Percentiles rank a stretch among this genome's conserved stretches.
phyloP scores from a whole-genome alignment of 1,140 invertebrate genomes.

The Galleria mellonella region DNA sequence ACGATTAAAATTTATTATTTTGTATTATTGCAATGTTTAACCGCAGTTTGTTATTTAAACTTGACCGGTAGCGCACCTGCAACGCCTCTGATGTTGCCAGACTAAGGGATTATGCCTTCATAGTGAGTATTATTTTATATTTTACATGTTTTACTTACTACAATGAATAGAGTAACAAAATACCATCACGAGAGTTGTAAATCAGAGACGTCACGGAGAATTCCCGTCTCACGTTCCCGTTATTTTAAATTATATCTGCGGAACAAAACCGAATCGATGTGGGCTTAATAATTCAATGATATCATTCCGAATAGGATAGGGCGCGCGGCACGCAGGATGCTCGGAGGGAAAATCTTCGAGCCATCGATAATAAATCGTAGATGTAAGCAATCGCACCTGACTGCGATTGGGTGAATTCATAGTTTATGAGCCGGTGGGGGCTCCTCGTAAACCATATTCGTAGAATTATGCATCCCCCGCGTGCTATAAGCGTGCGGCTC shows the following conservation, averaged over 20 bases:
- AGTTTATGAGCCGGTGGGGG: constrained; percentile 48
- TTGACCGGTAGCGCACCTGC: no score
- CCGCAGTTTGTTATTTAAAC: no score
- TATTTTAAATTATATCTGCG: constrained; percentile 23
- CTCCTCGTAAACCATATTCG: constrained; percentile 43
- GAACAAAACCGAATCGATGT: constrained; percentile 13
- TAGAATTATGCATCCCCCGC: constrained; percentile 47
- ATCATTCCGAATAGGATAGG: constrained; percentile 29
- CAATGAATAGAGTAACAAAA: no score
- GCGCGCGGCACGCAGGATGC: constrained; percentile 15
- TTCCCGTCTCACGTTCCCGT: no score
- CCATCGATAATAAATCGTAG: constrained; percentile 51
- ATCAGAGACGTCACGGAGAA: no score
- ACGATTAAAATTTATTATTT: no score
- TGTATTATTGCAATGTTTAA: no score
- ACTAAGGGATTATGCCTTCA: no score
- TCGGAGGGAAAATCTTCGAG: constrained; percentile 9
- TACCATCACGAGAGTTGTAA: no score
- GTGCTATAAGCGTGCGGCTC: constrained; percentile 22
- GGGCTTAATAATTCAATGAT: constrained; percentile 30
- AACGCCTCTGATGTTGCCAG: no score
- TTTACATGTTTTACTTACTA: no score
- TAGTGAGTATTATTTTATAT: no score
- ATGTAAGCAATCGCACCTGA: constrained; percentile 53
- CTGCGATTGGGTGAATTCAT: constrained; percentile 59